These are phyloP conservation scores for Metopolophium dirhodum DNA, from an alignment of 1,140 invertebrate species.

Conservation along the genomic window DNA sequence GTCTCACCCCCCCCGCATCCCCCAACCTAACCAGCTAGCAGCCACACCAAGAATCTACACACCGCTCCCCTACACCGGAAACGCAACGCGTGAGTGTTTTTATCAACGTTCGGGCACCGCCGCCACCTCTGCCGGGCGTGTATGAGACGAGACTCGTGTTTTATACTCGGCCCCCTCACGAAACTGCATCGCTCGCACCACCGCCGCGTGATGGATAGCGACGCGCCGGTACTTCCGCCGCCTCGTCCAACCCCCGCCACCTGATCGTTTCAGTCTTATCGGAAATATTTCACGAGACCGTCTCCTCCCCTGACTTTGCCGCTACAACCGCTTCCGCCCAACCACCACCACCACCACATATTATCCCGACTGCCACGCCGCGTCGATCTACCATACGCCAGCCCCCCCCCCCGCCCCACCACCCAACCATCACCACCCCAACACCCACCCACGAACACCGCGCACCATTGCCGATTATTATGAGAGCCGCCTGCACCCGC, in stretches of 20 bases:
- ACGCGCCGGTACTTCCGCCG: not conserved
- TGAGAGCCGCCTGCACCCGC: not conserved
- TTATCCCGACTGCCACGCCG: not conserved
- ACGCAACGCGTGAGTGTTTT: constrained; percentile 11
- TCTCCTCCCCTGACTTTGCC: not conserved
- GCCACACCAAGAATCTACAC: not conserved
- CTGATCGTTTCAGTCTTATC: constrained; percentile 42
- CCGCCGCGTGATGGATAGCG: constrained; percentile 39
- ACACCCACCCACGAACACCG: not conserved
- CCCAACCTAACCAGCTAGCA: not conserved
- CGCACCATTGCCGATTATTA: constrained; percentile 29
- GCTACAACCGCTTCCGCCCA: not conserved
- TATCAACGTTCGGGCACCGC: not conserved
- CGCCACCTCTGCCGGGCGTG: not conserved
- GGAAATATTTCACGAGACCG: constrained; percentile 40
- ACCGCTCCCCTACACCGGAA: not conserved
- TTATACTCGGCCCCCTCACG: not conserved
- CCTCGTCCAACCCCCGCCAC: not conserved
- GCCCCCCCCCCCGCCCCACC: too few species aligned
- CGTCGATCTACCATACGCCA: not conserved
- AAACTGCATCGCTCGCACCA: constrained; percentile 20
- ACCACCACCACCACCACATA: not conserved
- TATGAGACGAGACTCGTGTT: not conserved
- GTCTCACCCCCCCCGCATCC: not conserved
- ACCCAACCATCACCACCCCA: too few species aligned